Evolutionary conservation across 2,888 invertebrate genomes (phyloP).

Genomic region (Capitulum mitella): DNA sequence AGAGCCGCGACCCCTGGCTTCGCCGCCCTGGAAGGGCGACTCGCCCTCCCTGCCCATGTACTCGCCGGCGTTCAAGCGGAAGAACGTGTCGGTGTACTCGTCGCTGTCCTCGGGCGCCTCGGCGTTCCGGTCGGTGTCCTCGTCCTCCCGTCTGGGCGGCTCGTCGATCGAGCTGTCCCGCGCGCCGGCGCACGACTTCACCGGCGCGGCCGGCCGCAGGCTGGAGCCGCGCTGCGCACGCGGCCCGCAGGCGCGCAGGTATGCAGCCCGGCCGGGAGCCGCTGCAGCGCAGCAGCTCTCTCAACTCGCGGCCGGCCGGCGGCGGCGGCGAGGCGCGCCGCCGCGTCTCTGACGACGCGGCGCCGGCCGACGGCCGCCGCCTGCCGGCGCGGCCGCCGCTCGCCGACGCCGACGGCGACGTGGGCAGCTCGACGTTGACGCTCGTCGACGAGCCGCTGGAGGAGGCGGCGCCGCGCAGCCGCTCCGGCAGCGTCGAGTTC

Average conservation of each 20-base stretch:
- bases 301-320: not conserved
- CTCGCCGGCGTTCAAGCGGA: conserved; percentile 72
- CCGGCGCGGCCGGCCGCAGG: not conserved
- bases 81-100: conserved; percentile 60
- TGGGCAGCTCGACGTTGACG: conserved; percentile 11
- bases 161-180: conserved; percentile 14
- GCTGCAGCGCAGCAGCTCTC: not conserved
- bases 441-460: not conserved
- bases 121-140: not conserved
- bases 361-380: not conserved
- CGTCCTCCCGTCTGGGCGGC: not conserved
- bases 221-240: not conserved
- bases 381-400: not conserved
- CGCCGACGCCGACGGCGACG: not conserved
- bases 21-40: conserved; percentile 37
- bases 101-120: not conserved
- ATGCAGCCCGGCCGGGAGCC: not conserved
- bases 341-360: not conserved
- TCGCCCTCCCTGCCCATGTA: conserved; percentile 57
- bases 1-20: conserved; percentile 28
- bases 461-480: not conserved
- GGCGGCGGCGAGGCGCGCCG: not conserved
- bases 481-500: not conserved
- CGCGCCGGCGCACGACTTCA: not conserved
- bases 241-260: not conserved